A percentile compares a stretch with the other conserved stretches of the same genome.
phyloP scores from a whole-genome alignment of 2,113 vertebrate species.

The Actenoides lindsayi region DNA sequence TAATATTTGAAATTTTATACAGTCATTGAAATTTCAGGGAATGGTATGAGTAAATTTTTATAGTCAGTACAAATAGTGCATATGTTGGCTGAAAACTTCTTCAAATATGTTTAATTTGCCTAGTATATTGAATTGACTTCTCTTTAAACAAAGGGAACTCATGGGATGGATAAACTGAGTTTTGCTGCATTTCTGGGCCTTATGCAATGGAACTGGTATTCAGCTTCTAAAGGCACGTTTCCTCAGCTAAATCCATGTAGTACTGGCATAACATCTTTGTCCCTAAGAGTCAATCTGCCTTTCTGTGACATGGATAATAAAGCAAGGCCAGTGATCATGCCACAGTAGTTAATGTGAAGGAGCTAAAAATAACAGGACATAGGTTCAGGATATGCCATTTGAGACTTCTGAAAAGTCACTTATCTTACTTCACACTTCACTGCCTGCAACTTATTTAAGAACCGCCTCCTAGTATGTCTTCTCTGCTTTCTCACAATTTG shows the following conservation, averaged over 20 bases:
- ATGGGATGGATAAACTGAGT: background rate
- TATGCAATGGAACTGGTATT: background rate
- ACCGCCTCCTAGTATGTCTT: background rate
- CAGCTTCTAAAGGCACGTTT: background rate
- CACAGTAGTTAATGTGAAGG: background rate
- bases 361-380: background rate
- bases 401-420: conserved; percentile 3
- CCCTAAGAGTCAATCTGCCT: background rate
- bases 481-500: background rate
- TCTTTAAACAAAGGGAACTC: background rate
- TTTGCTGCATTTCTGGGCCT: background rate
- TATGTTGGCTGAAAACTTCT: background rate
- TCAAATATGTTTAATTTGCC: background rate
- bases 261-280: background rate
- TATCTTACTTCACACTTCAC: background rate
- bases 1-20: background rate
- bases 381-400: background rate
- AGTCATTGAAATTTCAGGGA: background rate
- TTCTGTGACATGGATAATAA: background rate
- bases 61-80: background rate
- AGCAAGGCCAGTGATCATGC: background rate
- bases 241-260: background rate
- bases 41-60: background rate
- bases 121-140: background rate
- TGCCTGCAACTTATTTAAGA: background rate